phyloP scores from a whole-genome alignment of 2,888 invertebrate species.

The Schizaphis graminum region DNA sequence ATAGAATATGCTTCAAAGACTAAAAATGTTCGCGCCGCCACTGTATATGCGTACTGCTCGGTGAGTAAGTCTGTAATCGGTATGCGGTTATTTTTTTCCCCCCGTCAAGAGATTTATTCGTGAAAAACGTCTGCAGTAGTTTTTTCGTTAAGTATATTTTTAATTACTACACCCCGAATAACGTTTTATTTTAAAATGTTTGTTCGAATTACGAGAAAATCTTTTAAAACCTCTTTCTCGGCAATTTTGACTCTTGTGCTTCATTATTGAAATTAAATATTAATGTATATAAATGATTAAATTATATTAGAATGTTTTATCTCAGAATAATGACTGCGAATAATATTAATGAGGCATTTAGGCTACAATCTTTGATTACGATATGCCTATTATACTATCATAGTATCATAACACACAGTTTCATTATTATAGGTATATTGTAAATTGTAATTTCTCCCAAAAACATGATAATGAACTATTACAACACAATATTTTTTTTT shows the following conservation, averaged over 20 bases:
- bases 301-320: neutral
- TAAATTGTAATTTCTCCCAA: neutral
- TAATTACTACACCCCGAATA: conserved; percentile 9
- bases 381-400: too few relatives aligned
- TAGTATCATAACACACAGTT: neutral
- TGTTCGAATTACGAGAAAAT: neutral
- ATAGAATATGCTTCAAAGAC: too few relatives aligned
- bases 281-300: neutral
- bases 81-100: neutral
- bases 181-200: neutral
- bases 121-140: neutral
- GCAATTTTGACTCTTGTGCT: neutral
- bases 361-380: neutral
- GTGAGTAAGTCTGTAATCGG: neutral
- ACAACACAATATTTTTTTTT: neutral
- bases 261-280: neutral
- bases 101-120: conserved; percentile 6
- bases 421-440: too few relatives aligned
- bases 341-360: neutral
- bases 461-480: neutral
- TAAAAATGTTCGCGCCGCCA: too few relatives aligned
- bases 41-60: neutral
- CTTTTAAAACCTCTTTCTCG: neutral
- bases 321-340: neutral
- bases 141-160: conserved; percentile 18